phyloP scores from a whole-genome alignment of 2,888 invertebrate species.

The Ophion slaviceki region DNA sequence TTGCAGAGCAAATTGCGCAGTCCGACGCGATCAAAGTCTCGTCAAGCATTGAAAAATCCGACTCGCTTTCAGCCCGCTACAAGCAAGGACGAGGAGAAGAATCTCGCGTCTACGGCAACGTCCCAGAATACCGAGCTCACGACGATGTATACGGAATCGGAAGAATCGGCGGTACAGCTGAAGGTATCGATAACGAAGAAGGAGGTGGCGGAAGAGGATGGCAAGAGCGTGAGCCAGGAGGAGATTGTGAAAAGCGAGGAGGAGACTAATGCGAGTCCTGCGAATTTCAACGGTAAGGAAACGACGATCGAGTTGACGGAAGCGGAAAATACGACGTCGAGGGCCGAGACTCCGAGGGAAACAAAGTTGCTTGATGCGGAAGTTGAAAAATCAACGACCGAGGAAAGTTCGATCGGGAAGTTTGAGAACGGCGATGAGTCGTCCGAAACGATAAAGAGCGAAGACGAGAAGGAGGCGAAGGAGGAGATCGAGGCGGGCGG shows the following conservation, averaged over 20 bases:
- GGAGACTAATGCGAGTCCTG: conserved; percentile 25
- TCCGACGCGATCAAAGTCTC: conserved; percentile 52
- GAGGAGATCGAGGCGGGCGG: conserved; percentile 39
- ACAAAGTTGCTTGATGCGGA: not conserved
- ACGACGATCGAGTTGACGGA: conserved; percentile 39
- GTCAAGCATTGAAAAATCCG: conserved; percentile 56
- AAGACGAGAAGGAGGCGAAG: conserved; percentile 44
- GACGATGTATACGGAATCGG: conserved; percentile 71
- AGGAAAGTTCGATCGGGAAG: conserved; percentile 26
- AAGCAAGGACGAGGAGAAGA: conserved; percentile 68
- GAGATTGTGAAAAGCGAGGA: conserved; percentile 29
- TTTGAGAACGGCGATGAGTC: conserved; percentile 42
- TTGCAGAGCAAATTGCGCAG: conserved; percentile 74
- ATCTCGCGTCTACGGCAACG: conserved; percentile 42
- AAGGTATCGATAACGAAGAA: conserved; percentile 67
- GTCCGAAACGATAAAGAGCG: conserved; percentile 25
- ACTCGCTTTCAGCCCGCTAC: conserved; percentile 52
- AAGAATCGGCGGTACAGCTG: conserved; percentile 68
- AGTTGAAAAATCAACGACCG: not conserved
- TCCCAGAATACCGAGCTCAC: conserved; percentile 31
- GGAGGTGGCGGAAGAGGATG: conserved; percentile 52
- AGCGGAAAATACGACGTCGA: conserved; percentile 38
- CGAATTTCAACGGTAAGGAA: conserved; percentile 52
- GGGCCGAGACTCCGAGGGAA: conserved; percentile 39
- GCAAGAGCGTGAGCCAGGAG: conserved; percentile 1